phyloP scores from a whole-genome alignment of 1,140 invertebrate genomes.

The Melipona quadrifasciata region DNA sequence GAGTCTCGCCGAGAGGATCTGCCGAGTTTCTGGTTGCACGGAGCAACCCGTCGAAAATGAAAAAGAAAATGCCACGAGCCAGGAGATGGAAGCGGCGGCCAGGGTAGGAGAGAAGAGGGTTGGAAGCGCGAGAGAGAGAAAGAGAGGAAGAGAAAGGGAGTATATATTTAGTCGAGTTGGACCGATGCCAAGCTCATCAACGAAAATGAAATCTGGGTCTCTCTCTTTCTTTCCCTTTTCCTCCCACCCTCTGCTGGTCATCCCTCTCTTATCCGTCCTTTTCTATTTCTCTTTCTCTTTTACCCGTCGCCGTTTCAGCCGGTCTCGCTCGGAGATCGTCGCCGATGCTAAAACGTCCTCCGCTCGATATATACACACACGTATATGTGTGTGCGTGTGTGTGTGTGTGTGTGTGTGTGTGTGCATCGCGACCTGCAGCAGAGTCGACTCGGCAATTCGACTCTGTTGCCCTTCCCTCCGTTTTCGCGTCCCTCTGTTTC shows the following conservation, averaged over 20 bases:
- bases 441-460: constrained; percentile 25
- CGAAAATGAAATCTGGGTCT: constrained; percentile 82
- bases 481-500: not conserved
- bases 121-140: constrained; percentile 47
- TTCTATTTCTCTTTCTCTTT: constrained; percentile 29
- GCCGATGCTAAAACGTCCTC: constrained; percentile 58
- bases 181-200: constrained; percentile 81
- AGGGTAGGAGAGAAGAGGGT: not conserved
- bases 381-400: too few relatives aligned
- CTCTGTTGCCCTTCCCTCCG: constrained; percentile 27
- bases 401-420: too few relatives aligned
- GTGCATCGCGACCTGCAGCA: constrained; percentile 32
- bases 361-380: constrained; percentile 48
- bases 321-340: constrained; percentile 20
- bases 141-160: constrained; percentile 70
- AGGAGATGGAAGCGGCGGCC: not conserved
- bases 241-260: constrained; percentile 20
- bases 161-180: constrained; percentile 81
- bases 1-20: not conserved
- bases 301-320: constrained; percentile 16
- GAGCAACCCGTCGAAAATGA: constrained; percentile 46
- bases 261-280: constrained; percentile 33
- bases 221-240: constrained; percentile 64
- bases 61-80: constrained; percentile 36
- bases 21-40: constrained; percentile 25